A percentile compares a stretch with the other conserved stretches of the same genome.
Conservation (phyloP, 1,140 invertebrate species). For the Bombus superbus region DNA sequence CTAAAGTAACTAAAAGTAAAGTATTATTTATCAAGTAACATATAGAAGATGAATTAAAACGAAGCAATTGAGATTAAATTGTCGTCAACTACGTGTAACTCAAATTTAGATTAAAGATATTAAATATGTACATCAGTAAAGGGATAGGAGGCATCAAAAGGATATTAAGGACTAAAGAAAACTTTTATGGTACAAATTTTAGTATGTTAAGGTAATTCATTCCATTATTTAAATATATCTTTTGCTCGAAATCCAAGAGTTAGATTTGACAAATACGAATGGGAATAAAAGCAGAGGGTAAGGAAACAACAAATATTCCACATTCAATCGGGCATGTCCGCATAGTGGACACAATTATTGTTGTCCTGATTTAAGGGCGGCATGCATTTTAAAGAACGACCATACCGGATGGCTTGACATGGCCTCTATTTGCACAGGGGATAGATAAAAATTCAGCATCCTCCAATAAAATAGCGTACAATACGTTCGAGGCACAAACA, state of each 20-base stretch:
- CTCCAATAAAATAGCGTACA: slow-evolving; percentile 65
- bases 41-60: too few relatives aligned
- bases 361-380: slow-evolving; percentile 74
- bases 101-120: too few relatives aligned
- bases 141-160: background rate
- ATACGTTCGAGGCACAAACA: slow-evolving; percentile 19
- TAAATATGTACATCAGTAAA: too few relatives aligned
- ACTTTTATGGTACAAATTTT: too few relatives aligned
- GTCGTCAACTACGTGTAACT: too few relatives aligned
- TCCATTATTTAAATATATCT: background rate
- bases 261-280: slow-evolving; percentile 10
- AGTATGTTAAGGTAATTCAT: too few relatives aligned
- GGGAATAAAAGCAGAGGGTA: slow-evolving; percentile 16
- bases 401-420: slow-evolving; percentile 45
- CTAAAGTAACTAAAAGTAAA: too few relatives aligned
- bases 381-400: slow-evolving; percentile 75
- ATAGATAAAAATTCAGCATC: slow-evolving; percentile 78
- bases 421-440: slow-evolving; percentile 69
- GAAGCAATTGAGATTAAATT: too few relatives aligned
- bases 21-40: too few relatives aligned
- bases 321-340: slow-evolving; percentile 33
- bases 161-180: background rate
- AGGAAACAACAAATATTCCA: slow-evolving; percentile 41
- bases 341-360: slow-evolving; percentile 60
- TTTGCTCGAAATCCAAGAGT: background rate